A percentile compares a stretch with the other conserved stretches of the same genome.
phyloP scores from a whole-genome alignment of 2,888 invertebrate genomes.

The Drosophila phalerata region DNA sequence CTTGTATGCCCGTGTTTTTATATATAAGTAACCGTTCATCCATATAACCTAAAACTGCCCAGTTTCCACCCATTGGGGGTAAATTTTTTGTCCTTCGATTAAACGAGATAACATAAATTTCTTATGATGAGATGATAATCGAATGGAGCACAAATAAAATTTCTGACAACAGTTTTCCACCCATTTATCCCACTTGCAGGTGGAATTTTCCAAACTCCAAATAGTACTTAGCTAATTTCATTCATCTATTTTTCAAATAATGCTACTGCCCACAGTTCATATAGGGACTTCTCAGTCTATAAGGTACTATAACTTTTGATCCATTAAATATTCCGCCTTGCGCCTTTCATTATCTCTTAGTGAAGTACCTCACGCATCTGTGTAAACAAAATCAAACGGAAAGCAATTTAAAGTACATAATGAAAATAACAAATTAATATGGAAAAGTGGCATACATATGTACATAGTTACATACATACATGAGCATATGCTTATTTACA shows the following conservation, averaged over 20 bases:
- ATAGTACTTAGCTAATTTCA: conserved; percentile 1
- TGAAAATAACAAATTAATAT: conserved; percentile 1
- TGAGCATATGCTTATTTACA: no score
- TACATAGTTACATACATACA: background rate
- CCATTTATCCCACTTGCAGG: conserved; percentile 1
- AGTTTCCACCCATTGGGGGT: conserved; percentile 7
- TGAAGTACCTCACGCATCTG: conserved; percentile 51
- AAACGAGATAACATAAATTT: background rate
- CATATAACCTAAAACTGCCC: conserved; percentile 24
- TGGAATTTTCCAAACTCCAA: background rate
- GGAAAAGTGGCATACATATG: conserved; percentile 11
- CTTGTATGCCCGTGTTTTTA: background rate
- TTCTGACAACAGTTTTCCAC: conserved; percentile 5
- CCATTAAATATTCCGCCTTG: conserved; percentile 35
- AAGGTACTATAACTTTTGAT: conserved; percentile 1
- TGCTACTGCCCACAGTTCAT: conserved; percentile 12
- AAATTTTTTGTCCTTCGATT: background rate
- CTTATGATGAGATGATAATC: background rate
- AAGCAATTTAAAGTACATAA: conserved; percentile 63
- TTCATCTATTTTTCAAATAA: conserved; percentile 4
- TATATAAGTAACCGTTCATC: conserved; percentile 14
- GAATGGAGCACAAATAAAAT: conserved; percentile 3
- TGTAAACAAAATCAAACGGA: conserved; percentile 61
- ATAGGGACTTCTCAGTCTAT: conserved; percentile 1
- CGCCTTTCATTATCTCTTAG: conserved; percentile 38